Evolutionary conservation across 1,140 invertebrate species (phyloP).

Genomic region (Drosophila tsacasi): DNA sequence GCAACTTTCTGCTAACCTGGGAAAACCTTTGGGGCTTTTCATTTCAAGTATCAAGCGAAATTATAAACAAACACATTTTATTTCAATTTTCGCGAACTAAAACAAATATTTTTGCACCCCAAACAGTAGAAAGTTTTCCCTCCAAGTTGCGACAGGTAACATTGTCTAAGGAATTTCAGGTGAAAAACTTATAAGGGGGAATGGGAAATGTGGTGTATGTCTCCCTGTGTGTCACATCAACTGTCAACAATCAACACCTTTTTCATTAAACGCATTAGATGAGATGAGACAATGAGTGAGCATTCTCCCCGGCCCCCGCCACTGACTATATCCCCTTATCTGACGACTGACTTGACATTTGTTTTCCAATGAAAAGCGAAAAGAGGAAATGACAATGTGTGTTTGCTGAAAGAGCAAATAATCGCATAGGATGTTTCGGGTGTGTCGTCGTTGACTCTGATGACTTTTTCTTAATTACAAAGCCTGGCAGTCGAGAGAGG

Average conservation of each 20-base stretch:
- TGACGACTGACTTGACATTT: conserved; percentile 65
- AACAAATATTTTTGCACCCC: conserved; percentile 63
- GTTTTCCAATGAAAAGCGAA: conserved; percentile 79
- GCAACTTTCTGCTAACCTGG: conserved; percentile 28
- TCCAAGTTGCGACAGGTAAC: conserved; percentile 49
- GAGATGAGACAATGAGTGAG: conserved; percentile 62
- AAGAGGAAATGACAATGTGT: conserved; percentile 73
- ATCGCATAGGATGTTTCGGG: conserved; percentile 40
- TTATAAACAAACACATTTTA: conserved; percentile 56
- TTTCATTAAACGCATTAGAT: conserved; percentile 83
- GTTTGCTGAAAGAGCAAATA: conserved; percentile 53
- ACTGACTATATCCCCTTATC: neutral
- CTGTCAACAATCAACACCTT: conserved; percentile 83
- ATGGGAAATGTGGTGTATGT: conserved; percentile 10
- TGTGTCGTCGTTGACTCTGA: conserved; percentile 74
- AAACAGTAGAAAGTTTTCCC: conserved; percentile 48
- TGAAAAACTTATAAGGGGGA: conserved; percentile 35
- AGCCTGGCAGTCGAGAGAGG: conserved; percentile 38
- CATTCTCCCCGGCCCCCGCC: neutral
- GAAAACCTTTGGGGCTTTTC: conserved; percentile 49
- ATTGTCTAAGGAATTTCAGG: conserved; percentile 48
- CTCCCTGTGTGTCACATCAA: conserved; percentile 42
- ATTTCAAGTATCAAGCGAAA: conserved; percentile 45
- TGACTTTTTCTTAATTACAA: conserved; percentile 83
- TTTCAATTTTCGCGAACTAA: conserved; percentile 68